Evolutionary conservation across 1,140 invertebrate genomes (phyloP), one percentile per base, ranked within the genome.

Genomic region (Halyomorpha halys): DNA sequence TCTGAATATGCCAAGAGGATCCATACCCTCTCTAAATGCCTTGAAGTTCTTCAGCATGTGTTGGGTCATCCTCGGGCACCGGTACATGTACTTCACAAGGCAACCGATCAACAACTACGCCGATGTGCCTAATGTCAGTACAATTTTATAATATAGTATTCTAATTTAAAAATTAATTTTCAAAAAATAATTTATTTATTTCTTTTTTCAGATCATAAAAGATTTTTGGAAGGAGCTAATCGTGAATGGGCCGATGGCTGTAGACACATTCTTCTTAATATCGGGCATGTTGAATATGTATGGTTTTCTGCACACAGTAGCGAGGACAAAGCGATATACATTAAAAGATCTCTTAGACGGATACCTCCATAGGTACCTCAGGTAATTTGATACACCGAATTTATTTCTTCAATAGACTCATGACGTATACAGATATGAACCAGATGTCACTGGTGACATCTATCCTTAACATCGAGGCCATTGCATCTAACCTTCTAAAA

Each of bases 1-100:
- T 2, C 75, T 74, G 0, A 64, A 70, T 4, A 68, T 72, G 21
- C 45, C 47, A 3, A 47, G 39, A 0, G 68, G 73, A 30, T 69
- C 74, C 0, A 71, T 82, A 9, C 64, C 65, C 0, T 80, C 78
- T 66, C 65, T 82, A 0, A 76, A 81, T 65, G 80, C 80, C 14
- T 68, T 82, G 3, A 71, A 78, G 59, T 76, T 76, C 54, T 59
- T 82, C 4, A 77, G 78, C 45, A 80, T 79, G 30, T 70, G 75
- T 8, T 82, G 80, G 79, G 77, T 82, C 11, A 72, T 81, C 19
- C 71, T 75, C 21, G 79, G 76, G 3, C 80, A 82, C 63, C 67
- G 70, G 13, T 74, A 70, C 63, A 69, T 70, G 44, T 65, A 69
- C 54, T 44, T 66, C 21, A 56, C 49, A 14, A 66, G 66, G 49